phyloP scores from a whole-genome alignment of 2,888 invertebrate species.

The Cephus pygmeus region DNA sequence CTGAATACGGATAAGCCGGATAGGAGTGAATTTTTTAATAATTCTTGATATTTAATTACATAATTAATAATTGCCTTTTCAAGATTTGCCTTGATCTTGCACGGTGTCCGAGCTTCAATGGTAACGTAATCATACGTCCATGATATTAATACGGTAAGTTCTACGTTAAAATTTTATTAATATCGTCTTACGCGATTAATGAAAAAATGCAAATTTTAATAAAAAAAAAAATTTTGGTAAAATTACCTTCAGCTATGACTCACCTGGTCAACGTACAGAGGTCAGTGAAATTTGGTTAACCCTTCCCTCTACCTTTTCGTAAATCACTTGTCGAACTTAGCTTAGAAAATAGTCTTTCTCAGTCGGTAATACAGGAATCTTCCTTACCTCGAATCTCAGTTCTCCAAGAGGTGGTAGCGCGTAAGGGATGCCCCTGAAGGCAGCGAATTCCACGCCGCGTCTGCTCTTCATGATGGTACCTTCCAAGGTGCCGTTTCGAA shows the following conservation, averaged over 20 bases:
- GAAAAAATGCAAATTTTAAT: neutral
- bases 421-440: conserved; percentile 75
- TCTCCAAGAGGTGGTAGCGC: conserved; percentile 73
- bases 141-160: neutral
- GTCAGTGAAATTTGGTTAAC: neutral
- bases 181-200: neutral
- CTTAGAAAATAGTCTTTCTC: neutral
- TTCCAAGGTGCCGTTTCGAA: conserved; percentile 69
- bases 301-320: neutral
- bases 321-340: neutral
- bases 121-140: neutral
- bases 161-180: neutral
- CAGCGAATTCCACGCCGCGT: conserved; percentile 70
- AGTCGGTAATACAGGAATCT: neutral
- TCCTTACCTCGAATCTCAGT: conserved; percentile 73
- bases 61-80: too few species aligned
- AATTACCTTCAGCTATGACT: neutral
- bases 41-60: neutral
- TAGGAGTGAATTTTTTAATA: neutral
- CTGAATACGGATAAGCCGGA: neutral
- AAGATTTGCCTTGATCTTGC: neutral
- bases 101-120: neutral
- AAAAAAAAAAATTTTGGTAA: neutral
- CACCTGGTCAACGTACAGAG: neutral
- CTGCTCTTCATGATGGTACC: conserved; percentile 71